Base-by-base conservation (phyloP, 2,797 vertebrate species). In the Pipistrellus pygmaeus region DNA sequence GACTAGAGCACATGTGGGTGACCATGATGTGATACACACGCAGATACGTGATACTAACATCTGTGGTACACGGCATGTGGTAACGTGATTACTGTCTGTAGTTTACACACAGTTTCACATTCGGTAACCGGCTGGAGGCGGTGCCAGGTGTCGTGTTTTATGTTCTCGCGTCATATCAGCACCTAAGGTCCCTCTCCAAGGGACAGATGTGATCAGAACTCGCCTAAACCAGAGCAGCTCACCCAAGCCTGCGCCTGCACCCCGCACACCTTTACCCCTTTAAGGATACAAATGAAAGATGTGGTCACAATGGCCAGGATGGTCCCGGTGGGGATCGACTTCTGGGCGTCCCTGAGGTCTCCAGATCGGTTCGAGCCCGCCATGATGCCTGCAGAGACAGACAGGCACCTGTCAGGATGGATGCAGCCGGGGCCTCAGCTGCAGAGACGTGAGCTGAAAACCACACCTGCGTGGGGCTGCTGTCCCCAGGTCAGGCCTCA, bases 311-410 rank as follows among this genome's bases (percentile, higher is more conserved):
- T 99, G 92, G 99, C 99, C 96, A 99, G 94, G 96, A 99, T 99
- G 95, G 99, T 99, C 91, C 99, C 99, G 0, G 99, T 98, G 92
- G 99, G 99, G 97, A 99, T 99, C 71, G 99, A 99, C 97, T 98
- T 99, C 98, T 99, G 99, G 44, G 99, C 99, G 21, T 99, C 99
- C 94, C 98, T 98, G 96, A 99, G 97, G 97, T 99, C 99, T 85
- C 99, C 99, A 1, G 99, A 99, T 71, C 99, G 98, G 98, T 99
- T 99, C 60, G 99, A 99, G 87, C 99, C 99, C 3, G 99, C 99
- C 99, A 99, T 99, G 97, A 99, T 99, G 69, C 99, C 99, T 99
- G 96, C 20, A 96, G 96, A 62, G 55, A 97, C 13, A 86, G 41
- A 73, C 3, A 15, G 7, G 60, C 35, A 30, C 1, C 20, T 4